Evolutionary conservation across 2,113 vertebrate species (phyloP).

Genomic region (Clarias macrocephalus): DNA sequence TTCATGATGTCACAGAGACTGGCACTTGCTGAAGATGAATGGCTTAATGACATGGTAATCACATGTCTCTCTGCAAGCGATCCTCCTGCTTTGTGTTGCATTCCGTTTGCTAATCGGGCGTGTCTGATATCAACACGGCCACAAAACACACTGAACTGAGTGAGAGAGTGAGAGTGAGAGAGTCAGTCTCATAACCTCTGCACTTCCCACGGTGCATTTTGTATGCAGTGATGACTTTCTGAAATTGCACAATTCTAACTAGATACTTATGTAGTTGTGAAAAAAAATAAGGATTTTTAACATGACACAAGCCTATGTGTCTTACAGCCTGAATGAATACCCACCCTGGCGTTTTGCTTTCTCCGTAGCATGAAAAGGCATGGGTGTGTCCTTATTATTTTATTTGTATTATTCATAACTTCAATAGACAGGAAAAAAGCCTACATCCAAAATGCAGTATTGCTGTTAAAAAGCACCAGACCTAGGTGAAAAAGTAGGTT

Average conservation of each 20-base stretch:
- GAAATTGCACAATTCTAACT: neutral
- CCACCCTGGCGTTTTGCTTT: neutral
- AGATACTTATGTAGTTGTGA: neutral
- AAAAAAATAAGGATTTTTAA: neutral
- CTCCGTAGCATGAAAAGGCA: neutral
- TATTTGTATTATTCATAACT: too few species aligned
- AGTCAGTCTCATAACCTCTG: neutral
- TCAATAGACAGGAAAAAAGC: neutral
- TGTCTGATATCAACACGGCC: neutral
- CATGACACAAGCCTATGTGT: neutral
- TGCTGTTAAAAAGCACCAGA: too few species aligned
- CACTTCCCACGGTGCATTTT: neutral
- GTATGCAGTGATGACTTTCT: neutral
- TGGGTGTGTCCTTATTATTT: too few species aligned
- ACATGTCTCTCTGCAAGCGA: neutral
- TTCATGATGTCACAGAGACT: neutral
- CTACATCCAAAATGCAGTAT: too few species aligned
- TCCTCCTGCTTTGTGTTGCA: neutral
- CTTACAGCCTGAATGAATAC: neutral
- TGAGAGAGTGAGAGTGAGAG: neutral
- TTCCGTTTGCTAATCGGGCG: slow-evolving; percentile 1
- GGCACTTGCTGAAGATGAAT: neutral
- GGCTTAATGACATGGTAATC: neutral
- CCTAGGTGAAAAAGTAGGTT: too few species aligned
- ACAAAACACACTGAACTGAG: neutral